Evolutionary conservation across 2,113 vertebrate genomes (phyloP), one percentile per base, ranked within the genome.

Genomic region (Synchiropus splendidus): DNA sequence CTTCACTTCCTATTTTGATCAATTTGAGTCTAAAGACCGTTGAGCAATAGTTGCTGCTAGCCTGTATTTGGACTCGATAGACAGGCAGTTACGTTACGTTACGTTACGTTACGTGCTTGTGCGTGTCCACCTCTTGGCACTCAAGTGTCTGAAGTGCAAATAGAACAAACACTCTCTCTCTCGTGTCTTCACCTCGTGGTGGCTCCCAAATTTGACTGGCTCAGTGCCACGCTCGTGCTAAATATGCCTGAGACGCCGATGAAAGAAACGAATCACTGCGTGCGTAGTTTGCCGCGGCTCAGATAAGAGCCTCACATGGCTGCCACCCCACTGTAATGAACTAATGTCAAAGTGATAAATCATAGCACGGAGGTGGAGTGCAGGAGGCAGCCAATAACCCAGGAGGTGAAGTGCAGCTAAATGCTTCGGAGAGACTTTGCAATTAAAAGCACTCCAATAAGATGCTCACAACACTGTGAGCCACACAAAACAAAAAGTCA

Each of bases 301-400:
- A 78, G 80, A 78, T 65, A 75, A 70, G 58, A 12, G 58, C 43
- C 48, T 67, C 64, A 60, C 45, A 42, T 50, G 53, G 62, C 69
- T 52, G 58, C 39, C 35, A 43, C 64, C 61, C 31, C 16, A 30
- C 53, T 54, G 52, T 78, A 81, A 83, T 83, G 80, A 82, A 72
- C 58, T 44, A 33, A 36, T 72, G 70, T 68, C 62, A 69, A 40
- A 50, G 49, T 69, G 67, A 84, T 80, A 78, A 69, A 80, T 78
- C 70, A 54, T 72, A 42, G 46, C 18, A 31, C 31, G 53, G 59
- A 65, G 57, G 58, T 71, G 57, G 55, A 45, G 60, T 39, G 31
- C 49, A 54, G 41, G 35, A 42, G 36, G 44, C 39, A 43, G 43
- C 39, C 31, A 34, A 42, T 9, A 31, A 64, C 64, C 62, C 54